Base-by-base conservation (phyloP, 2,113 vertebrate genomes). In the Callipepla californica region DNA sequence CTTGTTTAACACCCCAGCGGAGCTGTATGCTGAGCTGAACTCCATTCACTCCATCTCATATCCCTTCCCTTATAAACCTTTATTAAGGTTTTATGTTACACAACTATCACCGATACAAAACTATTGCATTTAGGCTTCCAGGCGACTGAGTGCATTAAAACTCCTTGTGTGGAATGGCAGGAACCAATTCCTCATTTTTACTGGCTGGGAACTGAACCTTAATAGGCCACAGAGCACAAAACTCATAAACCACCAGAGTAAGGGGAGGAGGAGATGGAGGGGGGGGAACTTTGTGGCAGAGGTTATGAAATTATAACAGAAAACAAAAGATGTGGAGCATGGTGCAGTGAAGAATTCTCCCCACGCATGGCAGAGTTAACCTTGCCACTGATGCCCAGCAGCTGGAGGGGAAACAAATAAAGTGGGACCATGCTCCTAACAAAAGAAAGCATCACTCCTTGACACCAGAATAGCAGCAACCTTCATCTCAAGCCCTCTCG, bases 31-130 rank as follows among this genome's bases (percentile, higher is more conserved):
- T 1, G 50, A 74, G 59, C 55, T 80, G 72, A 95, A 81, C 75
- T 82, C 84, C 14, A 2, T 68, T 72, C 3, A 18, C 87, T 88
- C 88, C 80, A 67, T 91, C 95, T 95, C 90, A 87, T 87, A 95
- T 88, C 92, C 92, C 73, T 95, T 96, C 84, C 63, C 81, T 94
- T 96, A 94, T 94, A 95, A 96, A 96, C 92, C 92, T 97, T 97
- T 97, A 97, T 97, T 96, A 97, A 97, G 94, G 94, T 87, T 97
- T 96, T 96, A 96, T 93, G 96, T 97, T 97, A 96, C 95, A 96
- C 95, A 96, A 97, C 94, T 95, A 95, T 95, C 95, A 95, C 94
- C 59, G 7, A 96, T 96, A 96, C 95, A 95, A 92, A 97, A 97
- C 95, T 96, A 97, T 94, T 94, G 94, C 88, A 65, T 95, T 96